Evolutionary conservation across 2,113 vertebrate genomes (phyloP).

Genomic region (Dryoscopus gambensis): DNA sequence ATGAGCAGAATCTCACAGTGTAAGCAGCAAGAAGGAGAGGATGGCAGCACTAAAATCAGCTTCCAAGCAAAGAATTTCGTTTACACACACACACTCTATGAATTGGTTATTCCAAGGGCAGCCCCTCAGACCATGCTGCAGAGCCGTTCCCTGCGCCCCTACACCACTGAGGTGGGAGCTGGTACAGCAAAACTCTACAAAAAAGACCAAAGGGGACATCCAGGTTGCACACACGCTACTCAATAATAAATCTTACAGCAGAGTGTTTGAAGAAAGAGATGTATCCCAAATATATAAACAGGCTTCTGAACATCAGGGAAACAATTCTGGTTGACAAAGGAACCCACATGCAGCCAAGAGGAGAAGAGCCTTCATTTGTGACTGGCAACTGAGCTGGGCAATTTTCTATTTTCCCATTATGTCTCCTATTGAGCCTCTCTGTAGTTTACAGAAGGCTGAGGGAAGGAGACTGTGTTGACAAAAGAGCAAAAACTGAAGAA

Average conservation of each 20-base stretch:
- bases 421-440: neutral
- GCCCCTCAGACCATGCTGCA: neutral
- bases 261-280: neutral
- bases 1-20: neutral
- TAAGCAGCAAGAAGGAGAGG: neutral
- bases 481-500: slow-evolving; percentile 43
- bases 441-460: neutral
- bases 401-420: slow-evolving; percentile 12
- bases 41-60: neutral
- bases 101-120: slow-evolving; percentile 15
- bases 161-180: neutral
- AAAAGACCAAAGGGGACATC: neutral
- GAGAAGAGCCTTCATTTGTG: neutral
- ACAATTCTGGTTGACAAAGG: neutral
- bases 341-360: neutral
- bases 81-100: neutral
- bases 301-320: neutral
- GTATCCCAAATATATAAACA: neutral
- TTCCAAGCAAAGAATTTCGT: neutral
- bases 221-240: neutral
- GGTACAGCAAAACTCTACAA: neutral
- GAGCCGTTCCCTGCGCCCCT: neutral
- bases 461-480: slow-evolving; percentile 19
- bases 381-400: neutral
- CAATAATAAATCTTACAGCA: neutral